These are phyloP conservation scores for Protomyctophum bolini DNA, from an alignment of 2,113 vertebrate genomes.

Conservation along the genomic window DNA sequence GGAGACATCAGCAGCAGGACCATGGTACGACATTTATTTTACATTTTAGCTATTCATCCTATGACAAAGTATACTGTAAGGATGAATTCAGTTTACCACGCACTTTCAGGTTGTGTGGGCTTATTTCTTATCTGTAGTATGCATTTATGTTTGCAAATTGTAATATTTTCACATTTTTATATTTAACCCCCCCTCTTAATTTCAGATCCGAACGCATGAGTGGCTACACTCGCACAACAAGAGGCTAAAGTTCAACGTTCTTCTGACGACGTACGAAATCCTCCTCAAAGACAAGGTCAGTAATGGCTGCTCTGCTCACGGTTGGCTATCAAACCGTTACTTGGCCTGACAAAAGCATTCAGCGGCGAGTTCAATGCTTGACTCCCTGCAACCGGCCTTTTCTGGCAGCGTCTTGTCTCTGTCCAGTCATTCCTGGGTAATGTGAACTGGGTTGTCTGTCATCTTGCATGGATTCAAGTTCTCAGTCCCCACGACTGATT, in stretches of 20 bases:
- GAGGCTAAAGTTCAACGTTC: slow-evolving; percentile 94
- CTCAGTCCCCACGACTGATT: too few relatives aligned
- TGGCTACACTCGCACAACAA: slow-evolving; percentile 97
- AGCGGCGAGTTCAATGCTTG: too few relatives aligned
- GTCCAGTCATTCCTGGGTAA: too few relatives aligned
- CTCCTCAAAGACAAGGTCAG: slow-evolving; percentile 96
- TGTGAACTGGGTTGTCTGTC: too few relatives aligned
- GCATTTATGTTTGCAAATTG: not conserved
- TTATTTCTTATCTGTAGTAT: not conserved
- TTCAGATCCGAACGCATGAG: slow-evolving; percentile 95
- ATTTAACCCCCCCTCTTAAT: not conserved
- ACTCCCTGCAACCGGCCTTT: too few relatives aligned
- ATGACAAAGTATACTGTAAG: too few relatives aligned
- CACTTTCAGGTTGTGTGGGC: not conserved
- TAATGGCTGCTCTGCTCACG: not conserved
- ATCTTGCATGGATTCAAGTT: too few relatives aligned
- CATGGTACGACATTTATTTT: slow-evolving; percentile 81
- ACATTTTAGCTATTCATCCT: too few relatives aligned
- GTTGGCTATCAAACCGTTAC: too few relatives aligned
- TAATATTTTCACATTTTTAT: not conserved
- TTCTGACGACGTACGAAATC: slow-evolving; percentile 97
- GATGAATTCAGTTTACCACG: too few relatives aligned
- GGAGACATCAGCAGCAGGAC: slow-evolving; percentile 96
- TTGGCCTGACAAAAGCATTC: too few relatives aligned
- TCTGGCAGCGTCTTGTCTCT: too few relatives aligned